Evolutionary conservation across 1,140 invertebrate species (phyloP).

Genomic region (Drosophila trapezifrons): DNA sequence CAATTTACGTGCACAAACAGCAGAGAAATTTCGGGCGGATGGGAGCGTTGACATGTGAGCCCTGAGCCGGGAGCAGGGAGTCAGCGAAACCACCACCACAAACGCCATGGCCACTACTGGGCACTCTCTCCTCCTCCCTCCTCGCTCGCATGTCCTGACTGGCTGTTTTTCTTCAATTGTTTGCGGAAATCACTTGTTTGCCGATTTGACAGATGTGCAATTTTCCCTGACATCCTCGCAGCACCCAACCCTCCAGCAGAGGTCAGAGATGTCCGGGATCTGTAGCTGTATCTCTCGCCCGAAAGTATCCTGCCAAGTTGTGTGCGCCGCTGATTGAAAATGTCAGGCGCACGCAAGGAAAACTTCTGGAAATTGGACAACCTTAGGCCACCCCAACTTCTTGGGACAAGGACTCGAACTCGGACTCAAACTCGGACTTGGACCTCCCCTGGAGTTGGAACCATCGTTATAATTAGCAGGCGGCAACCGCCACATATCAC

Average conservation of each 20-base stretch:
- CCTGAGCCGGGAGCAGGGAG: neutral
- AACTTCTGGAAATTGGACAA: conserved; percentile 37
- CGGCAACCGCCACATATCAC: conserved; percentile 49
- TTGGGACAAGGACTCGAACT: neutral
- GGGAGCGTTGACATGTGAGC: conserved; percentile 63
- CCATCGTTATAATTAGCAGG: conserved; percentile 69
- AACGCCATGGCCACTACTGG: conserved; percentile 19
- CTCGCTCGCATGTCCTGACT: conserved; percentile 40
- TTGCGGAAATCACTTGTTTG: conserved; percentile 83
- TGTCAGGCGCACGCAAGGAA: conserved; percentile 64
- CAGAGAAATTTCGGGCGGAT: conserved; percentile 44
- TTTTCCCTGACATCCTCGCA: conserved; percentile 76
- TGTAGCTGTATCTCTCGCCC: conserved; percentile 10
- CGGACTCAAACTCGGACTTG: neutral
- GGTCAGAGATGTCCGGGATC: conserved; percentile 67
- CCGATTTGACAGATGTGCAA: conserved; percentile 83
- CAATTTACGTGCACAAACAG: conserved; percentile 83
- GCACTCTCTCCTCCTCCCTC: conserved; percentile 45
- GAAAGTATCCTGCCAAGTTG: conserved; percentile 31
- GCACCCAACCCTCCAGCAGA: conserved; percentile 25
- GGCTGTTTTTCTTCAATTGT: conserved; percentile 78
- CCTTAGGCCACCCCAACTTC: conserved; percentile 1
- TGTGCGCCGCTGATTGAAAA: conserved; percentile 67
- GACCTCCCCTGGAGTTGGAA: neutral
- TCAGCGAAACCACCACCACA: conserved; percentile 39